A percentile compares a stretch with the other conserved stretches of the same genome.
phyloP scores from a whole-genome alignment of 2,797 vertebrate genomes.

The Streptopelia turtur region DNA sequence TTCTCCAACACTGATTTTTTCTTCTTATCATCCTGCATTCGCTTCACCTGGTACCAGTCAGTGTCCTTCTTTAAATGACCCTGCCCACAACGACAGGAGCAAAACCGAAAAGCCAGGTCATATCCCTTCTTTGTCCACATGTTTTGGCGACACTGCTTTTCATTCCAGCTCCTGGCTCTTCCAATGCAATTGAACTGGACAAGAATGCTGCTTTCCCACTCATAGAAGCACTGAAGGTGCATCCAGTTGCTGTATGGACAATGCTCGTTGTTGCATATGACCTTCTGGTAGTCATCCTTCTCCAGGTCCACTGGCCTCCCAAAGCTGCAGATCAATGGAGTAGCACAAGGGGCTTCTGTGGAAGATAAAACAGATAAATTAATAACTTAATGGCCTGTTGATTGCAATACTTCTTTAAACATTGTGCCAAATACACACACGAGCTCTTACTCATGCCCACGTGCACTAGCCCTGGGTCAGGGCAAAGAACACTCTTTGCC shows the following conservation, averaged over 20 bases:
- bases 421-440: rapidly evolving
- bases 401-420: not conserved
- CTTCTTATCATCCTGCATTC: conserved; percentile 95
- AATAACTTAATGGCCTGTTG: not conserved
- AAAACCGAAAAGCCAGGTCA: conserved; percentile 97
- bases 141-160: conserved; percentile 99
- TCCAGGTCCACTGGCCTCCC: conserved; percentile 90
- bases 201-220: conserved; percentile 99
- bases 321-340: conserved; percentile 93
- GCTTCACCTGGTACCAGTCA: conserved; percentile 97
- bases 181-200: conserved; percentile 99
- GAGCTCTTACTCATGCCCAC: not conserved
- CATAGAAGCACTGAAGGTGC: conserved; percentile 98
- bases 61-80: conserved; percentile 98
- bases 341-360: conserved; percentile 92
- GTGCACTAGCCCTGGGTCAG: not conserved
- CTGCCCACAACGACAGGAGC: conserved; percentile 96
- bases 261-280: conserved; percentile 95
- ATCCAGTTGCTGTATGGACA: conserved; percentile 95
- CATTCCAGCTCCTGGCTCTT: conserved; percentile 96
- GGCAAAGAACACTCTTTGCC: not conserved
- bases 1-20: conserved; percentile 88
- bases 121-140: conserved; percentile 99
- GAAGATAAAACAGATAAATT: conserved; percentile 13
- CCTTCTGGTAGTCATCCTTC: conserved; percentile 97